Evolutionary conservation across 2,888 invertebrate species (phyloP).

Genomic region (Augiades crinisus): DNA sequence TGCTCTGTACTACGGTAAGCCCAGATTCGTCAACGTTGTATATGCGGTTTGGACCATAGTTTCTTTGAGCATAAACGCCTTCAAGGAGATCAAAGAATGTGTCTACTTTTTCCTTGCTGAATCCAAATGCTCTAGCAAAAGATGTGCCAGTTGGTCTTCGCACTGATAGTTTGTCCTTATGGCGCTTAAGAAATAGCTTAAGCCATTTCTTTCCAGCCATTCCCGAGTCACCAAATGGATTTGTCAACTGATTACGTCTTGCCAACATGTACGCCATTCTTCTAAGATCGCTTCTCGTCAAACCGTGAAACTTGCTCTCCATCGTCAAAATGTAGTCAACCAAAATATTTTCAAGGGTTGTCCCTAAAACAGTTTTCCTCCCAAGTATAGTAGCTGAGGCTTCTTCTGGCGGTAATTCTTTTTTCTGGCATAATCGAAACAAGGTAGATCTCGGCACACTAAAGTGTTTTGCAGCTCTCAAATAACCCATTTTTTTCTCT

Average conservation of each 20-base stretch:
- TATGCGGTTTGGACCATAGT: conserved; percentile 28
- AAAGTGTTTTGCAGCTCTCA: conserved; percentile 22
- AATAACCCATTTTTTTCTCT: conserved; percentile 28
- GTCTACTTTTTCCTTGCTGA: conserved; percentile 32
- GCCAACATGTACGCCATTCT: conserved; percentile 20
- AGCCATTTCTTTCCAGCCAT: conserved; percentile 30
- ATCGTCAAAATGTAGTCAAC: conserved; percentile 26
- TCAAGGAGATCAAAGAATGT: conserved; percentile 30
- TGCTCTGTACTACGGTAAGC: conserved; percentile 32
- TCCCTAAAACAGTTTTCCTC: too few relatives aligned
- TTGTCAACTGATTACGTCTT: neutral
- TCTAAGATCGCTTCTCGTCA: conserved; percentile 25
- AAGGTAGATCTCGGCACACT: conserved; percentile 1
- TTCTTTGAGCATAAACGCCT: conserved; percentile 28
- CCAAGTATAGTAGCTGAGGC: neutral
- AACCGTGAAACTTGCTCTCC: conserved; percentile 28
- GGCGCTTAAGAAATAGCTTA: conserved; percentile 33
- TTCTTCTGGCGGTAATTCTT: neutral
- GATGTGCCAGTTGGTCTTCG: conserved; percentile 33
- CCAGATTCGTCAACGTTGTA: conserved; percentile 35
- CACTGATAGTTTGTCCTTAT: conserved; percentile 33
- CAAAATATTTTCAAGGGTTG: conserved; percentile 6
- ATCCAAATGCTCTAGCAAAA: conserved; percentile 34
- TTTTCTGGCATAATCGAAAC: conserved; percentile 11
- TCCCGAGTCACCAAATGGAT: neutral